Percentiles rank a stretch among this genome's conserved stretches.
Conservation (phyloP, 2,113 vertebrate species). For the Argyrosomus japonicus region DNA sequence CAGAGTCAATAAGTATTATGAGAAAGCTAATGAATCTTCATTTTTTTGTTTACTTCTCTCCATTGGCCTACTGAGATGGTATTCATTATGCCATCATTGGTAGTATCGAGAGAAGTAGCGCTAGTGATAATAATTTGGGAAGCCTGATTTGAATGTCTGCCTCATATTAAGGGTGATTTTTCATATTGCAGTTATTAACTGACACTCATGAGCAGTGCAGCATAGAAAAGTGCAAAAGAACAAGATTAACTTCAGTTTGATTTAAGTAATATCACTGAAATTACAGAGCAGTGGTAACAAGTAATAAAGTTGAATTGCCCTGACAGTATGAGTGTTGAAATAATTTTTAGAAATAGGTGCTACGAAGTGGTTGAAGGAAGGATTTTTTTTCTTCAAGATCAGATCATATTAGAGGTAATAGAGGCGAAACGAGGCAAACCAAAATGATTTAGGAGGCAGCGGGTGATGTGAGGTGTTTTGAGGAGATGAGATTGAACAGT, state of each 20-base stretch:
- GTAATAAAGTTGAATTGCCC: not conserved
- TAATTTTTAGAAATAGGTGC: conserved; percentile 12
- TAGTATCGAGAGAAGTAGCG: not conserved
- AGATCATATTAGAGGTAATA: conserved; percentile 20
- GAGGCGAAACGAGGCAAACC: conserved; percentile 1
- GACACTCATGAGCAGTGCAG: not conserved
- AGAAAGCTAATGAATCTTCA: conserved; percentile 21
- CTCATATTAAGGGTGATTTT: not conserved
- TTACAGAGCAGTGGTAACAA: not conserved
- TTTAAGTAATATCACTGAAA: conserved; percentile 3
- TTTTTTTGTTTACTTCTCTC: conserved; percentile 12
- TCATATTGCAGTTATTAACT: conserved; percentile 11
- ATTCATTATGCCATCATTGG: not conserved
- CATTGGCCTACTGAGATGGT: conserved; percentile 3
- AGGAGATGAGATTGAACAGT: conserved; percentile 4
- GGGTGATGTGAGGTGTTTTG: conserved; percentile 10
- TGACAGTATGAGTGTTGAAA: not conserved
- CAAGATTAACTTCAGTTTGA: conserved; percentile 18
- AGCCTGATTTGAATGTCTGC: conserved; percentile 9
- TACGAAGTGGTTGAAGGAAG: not conserved
- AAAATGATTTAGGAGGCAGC: conserved; percentile 7
- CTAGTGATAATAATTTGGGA: not conserved
- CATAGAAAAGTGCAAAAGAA: not conserved
- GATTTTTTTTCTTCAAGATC: not conserved
- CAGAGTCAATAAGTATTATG: conserved; percentile 11